Evolutionary conservation across 2,797 vertebrate species (phyloP).

Genomic region (Dallia pectoralis): DNA sequence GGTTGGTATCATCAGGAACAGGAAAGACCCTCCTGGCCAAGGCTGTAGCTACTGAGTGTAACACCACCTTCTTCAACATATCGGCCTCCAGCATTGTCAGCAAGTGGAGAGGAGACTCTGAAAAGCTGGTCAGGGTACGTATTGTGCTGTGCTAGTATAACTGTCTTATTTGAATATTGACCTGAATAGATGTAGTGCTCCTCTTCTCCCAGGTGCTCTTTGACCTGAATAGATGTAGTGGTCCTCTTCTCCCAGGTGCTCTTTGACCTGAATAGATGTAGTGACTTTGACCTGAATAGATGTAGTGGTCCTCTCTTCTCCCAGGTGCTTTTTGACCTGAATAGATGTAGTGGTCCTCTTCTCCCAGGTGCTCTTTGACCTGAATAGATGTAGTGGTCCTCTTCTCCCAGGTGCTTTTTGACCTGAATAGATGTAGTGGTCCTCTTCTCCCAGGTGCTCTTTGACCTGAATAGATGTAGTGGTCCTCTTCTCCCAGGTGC

Average conservation of each 20-base stretch:
- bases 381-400: constrained; percentile 45
- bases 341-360: not conserved
- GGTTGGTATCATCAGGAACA: constrained; percentile 75
- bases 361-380: constrained; percentile 89
- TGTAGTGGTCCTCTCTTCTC: not conserved
- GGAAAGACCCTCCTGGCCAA: constrained; percentile 97
- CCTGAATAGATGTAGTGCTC: no score
- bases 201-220: no score
- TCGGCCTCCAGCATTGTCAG: constrained; percentile 96
- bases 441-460: constrained; percentile 79
- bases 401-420: constrained; percentile 85
- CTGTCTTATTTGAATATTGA: no score
- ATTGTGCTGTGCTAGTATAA: not conserved
- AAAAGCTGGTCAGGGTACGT: constrained; percentile 92
- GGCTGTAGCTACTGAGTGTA: constrained; percentile 94
- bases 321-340: constrained; percentile 93
- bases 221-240: no score
- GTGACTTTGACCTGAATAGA: no score
- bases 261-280: constrained; percentile 94
- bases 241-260: constrained; percentile 75
- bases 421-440: constrained; percentile 65
- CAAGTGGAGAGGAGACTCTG: constrained; percentile 98
- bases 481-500: constrained; percentile 71
- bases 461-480: constrained; percentile 76
- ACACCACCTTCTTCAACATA: constrained; percentile 97